Evolutionary conservation across 2,888 invertebrate genomes (phyloP), one percentile per base, ranked within the genome.

Genomic region (Shargacucullia verbasci): DNA sequence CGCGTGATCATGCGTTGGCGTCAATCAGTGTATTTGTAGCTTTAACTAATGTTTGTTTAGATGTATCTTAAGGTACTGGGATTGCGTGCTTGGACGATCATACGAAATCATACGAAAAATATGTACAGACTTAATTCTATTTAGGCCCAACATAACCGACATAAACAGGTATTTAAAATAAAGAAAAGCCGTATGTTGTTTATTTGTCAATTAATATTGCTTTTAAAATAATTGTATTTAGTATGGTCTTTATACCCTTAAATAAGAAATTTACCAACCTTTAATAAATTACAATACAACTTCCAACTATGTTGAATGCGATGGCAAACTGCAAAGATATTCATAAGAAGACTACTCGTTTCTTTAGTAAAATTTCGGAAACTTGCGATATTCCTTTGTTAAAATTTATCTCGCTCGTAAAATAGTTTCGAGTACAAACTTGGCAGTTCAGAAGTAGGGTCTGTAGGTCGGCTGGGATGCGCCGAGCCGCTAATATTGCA

Each of bases 401-500:
- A 48, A 48, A 66, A 61, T 52, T 49, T 47, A 70, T 72, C 57
- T 48, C 41, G 49, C 35, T 45, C 46, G 60, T 67, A 53, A 55
- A 62, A 57, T 52, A 64, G 60, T 60, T 65, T 56, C 40, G 45
- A 61, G 59, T 59, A 44, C 54, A 50, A 68, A 68, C 45, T 55
- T 41, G 10, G 39, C 25, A 52, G 43, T 66, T 69, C 40, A 49
- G 55, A 59, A 72, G 72, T 65, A 40, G 39, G 47, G 43, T 56
- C 46, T 59, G 55, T 58, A 47, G 55, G 59, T 50, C 54, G 48
- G 44, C 44, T 52, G 59, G 44, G 64, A 56, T 67, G 70, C 75
- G 53, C 56, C 39, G 68, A 59, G 61, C 71, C 58, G 66, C 76
- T 79, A 80, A 80, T 76, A 74, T 67, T 69, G 72, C 77, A 59